Evolutionary conservation across 2,113 vertebrate genomes (phyloP).

Genomic region (Pungitius pungitius): DNA sequence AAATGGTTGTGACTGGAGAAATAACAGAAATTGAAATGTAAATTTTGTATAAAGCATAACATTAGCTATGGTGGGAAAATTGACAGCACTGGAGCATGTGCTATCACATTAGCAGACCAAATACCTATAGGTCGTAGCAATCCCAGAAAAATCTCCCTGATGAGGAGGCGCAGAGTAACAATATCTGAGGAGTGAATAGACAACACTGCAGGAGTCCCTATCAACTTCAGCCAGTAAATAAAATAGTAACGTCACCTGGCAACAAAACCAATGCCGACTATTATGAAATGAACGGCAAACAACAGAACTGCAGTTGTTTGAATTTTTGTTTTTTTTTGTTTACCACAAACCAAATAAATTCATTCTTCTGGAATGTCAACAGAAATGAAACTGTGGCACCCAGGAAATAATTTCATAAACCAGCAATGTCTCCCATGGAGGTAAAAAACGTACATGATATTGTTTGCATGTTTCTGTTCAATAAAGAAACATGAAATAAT

Average conservation of each 20-base stretch:
- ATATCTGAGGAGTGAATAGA: neutral
- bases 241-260: neutral
- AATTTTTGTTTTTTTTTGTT: too few species aligned
- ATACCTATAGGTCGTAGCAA: neutral
- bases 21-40: neutral
- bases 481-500: neutral
- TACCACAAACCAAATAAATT: neutral
- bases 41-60: neutral
- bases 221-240: neutral
- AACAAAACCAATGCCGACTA: neutral
- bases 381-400: constrained; percentile 11
- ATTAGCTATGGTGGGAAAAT: neutral
- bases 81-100: neutral
- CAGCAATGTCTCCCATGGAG: constrained; percentile 26
- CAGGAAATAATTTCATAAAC: constrained; percentile 45
- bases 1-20: neutral
- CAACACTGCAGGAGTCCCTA: constrained; percentile 8
- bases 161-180: neutral
- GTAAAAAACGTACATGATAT: constrained; percentile 39
- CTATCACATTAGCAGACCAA: neutral
- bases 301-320: neutral
- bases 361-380: neutral
- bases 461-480: constrained; percentile 40
- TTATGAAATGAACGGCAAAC: neutral
- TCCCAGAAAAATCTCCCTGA: neutral